These are phyloP conservation scores for Apis cerana DNA, from an alignment of 1,140 invertebrate genomes.

Conservation along the genomic window DNA sequence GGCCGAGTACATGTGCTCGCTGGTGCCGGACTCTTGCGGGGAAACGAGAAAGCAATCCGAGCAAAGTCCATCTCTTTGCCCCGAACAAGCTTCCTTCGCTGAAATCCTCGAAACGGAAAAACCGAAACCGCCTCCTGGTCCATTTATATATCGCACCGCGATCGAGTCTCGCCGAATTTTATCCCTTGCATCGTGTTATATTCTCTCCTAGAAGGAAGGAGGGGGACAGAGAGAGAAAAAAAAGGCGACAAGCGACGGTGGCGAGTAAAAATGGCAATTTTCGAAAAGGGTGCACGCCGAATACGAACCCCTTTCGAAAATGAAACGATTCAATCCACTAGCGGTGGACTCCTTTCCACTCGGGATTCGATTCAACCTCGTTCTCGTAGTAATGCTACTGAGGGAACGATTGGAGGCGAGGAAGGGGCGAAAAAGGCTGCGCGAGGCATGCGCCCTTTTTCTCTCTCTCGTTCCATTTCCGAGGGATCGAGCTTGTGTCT, in stretches of 20 bases:
- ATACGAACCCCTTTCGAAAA: not conserved
- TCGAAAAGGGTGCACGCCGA: not conserved
- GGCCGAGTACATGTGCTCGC: not conserved
- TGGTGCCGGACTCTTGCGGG: not conserved
- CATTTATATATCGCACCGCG: not conserved
- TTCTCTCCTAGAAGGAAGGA: too few species aligned
- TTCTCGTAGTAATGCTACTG: not conserved
- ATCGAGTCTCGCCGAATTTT: not conserved
- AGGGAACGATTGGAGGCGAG: too few species aligned
- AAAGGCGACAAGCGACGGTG: too few species aligned
- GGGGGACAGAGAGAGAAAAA: not conserved
- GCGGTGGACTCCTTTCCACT: not conserved
- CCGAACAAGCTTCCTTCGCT: not conserved
- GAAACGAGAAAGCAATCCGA: constrained; percentile 35
- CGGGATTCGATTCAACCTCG: too few species aligned
- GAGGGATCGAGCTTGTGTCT: too few species aligned
- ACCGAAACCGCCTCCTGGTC: not conserved
- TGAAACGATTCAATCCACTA: not conserved
- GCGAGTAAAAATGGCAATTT: not conserved
- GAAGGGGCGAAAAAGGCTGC: too few species aligned
- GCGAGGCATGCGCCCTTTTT: too few species aligned
- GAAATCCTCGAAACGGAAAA: constrained; percentile 1
- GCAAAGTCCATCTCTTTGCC: not conserved
- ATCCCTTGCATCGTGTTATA: not conserved
- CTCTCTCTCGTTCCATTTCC: not conserved